Conservation (phyloP, 1,140 invertebrate genomes). For the roundworm (Caenorhabditis elegans) region DNA sequence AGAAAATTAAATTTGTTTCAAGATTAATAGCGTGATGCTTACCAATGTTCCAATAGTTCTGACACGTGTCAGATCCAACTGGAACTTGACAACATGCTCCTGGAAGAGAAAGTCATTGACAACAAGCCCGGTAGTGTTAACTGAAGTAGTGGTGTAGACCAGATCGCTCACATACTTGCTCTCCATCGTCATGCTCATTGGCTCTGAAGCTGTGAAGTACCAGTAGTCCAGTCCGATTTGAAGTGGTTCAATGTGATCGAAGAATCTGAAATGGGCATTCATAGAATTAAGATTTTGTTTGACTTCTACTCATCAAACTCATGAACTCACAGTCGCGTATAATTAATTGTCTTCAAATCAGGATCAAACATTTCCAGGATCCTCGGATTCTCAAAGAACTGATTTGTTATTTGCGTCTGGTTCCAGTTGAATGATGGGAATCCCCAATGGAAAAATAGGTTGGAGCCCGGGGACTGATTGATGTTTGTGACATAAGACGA, state of each 20-base stretch:
- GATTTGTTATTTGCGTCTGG: not conserved
- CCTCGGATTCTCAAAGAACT: not conserved
- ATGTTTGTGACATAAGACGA: not conserved
- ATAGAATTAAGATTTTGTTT: too few relatives aligned
- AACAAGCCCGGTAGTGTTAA: not conserved
- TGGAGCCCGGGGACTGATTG: not conserved
- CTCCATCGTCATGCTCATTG: not conserved
- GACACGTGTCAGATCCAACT: not conserved
- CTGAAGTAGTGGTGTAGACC: not conserved
- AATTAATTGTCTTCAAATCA: too few relatives aligned
- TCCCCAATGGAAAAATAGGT: not conserved
- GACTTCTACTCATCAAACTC: too few relatives aligned
- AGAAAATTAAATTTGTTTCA: not conserved
- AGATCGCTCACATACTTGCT: not conserved
- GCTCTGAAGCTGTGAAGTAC: not conserved
- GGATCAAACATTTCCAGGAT: not conserved
- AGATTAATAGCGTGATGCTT: not conserved
- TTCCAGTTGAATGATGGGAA: not conserved
- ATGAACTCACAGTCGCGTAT: not conserved
- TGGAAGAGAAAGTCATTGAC: not conserved
- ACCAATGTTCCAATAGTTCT: not conserved
- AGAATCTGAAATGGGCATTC: too few relatives aligned
- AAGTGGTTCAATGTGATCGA: not conserved
- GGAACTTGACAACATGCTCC: not conserved
- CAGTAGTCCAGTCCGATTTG: not conserved